These are phyloP conservation scores for Bombyx mori DNA, from an alignment of 1,140 invertebrate species.

Conservation along the genomic window ASM3026992v2 NC_085110.1:7030501-7031000, in stretches of 20 bases:
- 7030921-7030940: too few relatives aligned
- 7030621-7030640: slow-evolving; percentile 70
- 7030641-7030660: slow-evolving; percentile 55
- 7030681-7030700: slow-evolving; percentile 63
- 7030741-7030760: slow-evolving; percentile 69
- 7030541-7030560: slow-evolving; percentile 62
- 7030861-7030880: slow-evolving; percentile 60
- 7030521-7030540: slow-evolving; percentile 34
- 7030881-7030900: slow-evolving; percentile 27
- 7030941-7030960: too few relatives aligned
- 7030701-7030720: slow-evolving; percentile 54
- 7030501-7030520: slow-evolving; percentile 34
- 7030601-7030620: slow-evolving; percentile 68
- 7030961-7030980: too few relatives aligned
- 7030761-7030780: slow-evolving; percentile 70
- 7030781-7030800: slow-evolving; percentile 63
- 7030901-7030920: too few relatives aligned
- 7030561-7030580: slow-evolving; percentile 69
- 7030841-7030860: slow-evolving; percentile 66
- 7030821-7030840: slow-evolving; percentile 68
- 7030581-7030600: slow-evolving; percentile 71
- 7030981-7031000: too few relatives aligned
- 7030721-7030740: slow-evolving; percentile 65
- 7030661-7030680: slow-evolving; percentile 65
- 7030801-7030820: slow-evolving; percentile 69